Base-by-base conservation (phyloP, 1,140 invertebrate species). In the Oryzaephilus surinamensis region DNA sequence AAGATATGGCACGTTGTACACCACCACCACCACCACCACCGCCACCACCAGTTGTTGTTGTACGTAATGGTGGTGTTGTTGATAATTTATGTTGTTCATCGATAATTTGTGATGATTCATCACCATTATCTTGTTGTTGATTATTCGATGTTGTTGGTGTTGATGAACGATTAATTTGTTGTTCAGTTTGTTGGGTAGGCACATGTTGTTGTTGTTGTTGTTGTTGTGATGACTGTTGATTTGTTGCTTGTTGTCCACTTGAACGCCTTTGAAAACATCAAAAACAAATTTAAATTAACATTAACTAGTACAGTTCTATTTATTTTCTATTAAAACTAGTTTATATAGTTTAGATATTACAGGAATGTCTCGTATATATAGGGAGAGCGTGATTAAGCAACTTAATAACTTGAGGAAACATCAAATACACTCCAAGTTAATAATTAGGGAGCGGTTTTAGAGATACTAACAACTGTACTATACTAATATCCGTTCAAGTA, bases 1-100 rank as follows among this genome's bases (percentile, higher is more conserved):
- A 46, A 50, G 68, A 61, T 52, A 70, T 43, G 4, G 58, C 50
- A 43, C 55, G 55, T 44, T 47, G 58, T 16, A 46, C 49, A 24
- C 38, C n/a, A n/a, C n/a, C n/a, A n/a, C n/a, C n/a, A n/a, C n/a
- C 28, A 24, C 17, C 26, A 27, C 33, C 23, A 21, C 19, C 20
- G 28, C 8, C 2, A 18, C 30, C 16, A 18, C 12, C 4, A 18
- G 12, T 32, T 32, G 30, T 32, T 32, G 16, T 32, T 17, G 30
- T 6, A 4, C n/a, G 29, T 11, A 28, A 16, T 34, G 8, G 20
- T 8, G 38, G 24, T 19, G 40, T 8, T 13, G 32, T 11, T 23
- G 28, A 14, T 15, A 33, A 36, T 10, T 31, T 31, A 26, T 42
- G 38, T 7, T 50, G 36, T 19, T 29, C 7, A 30, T 38, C 36